Evolutionary conservation across 2,797 vertebrate genomes (phyloP), one percentile per base, ranked within the genome.

Genomic region (Sparidentex hasta): DNA sequence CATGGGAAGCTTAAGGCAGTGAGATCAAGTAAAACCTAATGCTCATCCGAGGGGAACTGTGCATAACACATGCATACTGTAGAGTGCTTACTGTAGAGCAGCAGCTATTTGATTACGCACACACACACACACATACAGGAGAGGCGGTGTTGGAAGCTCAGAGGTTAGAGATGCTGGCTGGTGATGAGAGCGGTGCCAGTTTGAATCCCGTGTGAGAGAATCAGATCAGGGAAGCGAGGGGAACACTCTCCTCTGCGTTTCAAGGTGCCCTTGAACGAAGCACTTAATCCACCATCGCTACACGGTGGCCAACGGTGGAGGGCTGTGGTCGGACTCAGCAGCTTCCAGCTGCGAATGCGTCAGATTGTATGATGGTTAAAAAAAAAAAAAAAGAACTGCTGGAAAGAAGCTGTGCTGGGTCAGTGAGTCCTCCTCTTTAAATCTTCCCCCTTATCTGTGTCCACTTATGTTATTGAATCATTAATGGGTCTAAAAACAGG

Each of bases 1-100:
- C 88, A 76, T 76, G 76, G 82, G 79, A 77, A 84, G 87, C 93
- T 92, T 48, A 69, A 83, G 88, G 93, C 88, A 70, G 87, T 87
- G 90, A 92, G 90, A 93, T 91, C 90, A 86, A 92, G 82, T 93
- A 87, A 92, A 92, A 81, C 75, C 75, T 79, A 87, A 93, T 91
- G 91, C 90, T 92, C 83, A 86, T 93, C 87, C 84, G 47, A 90
- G 89, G 78, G 87, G 84, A 87, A 94, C 74, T 69, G 51, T 84
- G 80, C 81, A 84, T 78, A 90, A 85, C 88, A 82, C 86, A 90
- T 87, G 80, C 83, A 80, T 87, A 87, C 80, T 72, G 88, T 90
- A 77, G 70, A 78, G 62, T 44, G 86, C 74, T 71, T 68, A 85
- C 88, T 74, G 86, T 82, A 78, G 75, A 84, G 75, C 50, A 5